Evolutionary conservation across 2,888 invertebrate species (phyloP).

Genomic region (Synanthedon vespiformis): DNA sequence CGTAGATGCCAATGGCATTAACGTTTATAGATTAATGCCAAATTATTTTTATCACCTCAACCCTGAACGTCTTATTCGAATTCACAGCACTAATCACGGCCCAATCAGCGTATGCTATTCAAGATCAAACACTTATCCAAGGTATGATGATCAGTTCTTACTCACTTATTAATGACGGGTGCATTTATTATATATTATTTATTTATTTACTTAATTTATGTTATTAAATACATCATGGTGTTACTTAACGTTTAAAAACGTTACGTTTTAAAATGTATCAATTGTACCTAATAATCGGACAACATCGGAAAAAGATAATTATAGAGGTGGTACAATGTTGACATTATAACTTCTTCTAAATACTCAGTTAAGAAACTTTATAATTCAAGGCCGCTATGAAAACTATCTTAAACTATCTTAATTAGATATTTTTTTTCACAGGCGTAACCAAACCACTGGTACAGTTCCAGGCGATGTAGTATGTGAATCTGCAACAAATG

Average conservation of each 20-base stretch:
- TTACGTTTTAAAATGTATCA: not conserved
- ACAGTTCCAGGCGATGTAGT: constrained; percentile 20
- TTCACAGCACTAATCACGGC: constrained; percentile 54
- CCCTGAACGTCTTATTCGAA: constrained; percentile 37
- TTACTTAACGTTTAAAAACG: no score
- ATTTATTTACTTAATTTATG: no score
- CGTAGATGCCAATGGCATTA: constrained; percentile 73
- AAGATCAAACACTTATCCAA: constrained; percentile 26
- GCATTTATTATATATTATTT: no score
- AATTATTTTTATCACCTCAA: constrained; percentile 77
- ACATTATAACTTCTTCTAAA: no score
- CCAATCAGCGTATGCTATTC: constrained; percentile 70
- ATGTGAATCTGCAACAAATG: constrained; percentile 49
- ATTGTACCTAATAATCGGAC: no score
- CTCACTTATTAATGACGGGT: no score
- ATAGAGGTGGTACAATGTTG: no score
- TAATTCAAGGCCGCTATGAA: no score
- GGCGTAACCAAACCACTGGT: constrained; percentile 9
- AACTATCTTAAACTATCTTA: no score
- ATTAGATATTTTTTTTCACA: constrained; percentile 1
- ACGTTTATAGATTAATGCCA: constrained; percentile 76
- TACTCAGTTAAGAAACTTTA: no score
- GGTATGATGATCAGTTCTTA: constrained; percentile 5
- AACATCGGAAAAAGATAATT: no score
- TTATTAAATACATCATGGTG: no score